A percentile compares a stretch with the other conserved stretches of the same genome.
Evolutionary conservation across 2,888 invertebrate species (phyloP).

Genomic region (Ophion slaviceki): DNA sequence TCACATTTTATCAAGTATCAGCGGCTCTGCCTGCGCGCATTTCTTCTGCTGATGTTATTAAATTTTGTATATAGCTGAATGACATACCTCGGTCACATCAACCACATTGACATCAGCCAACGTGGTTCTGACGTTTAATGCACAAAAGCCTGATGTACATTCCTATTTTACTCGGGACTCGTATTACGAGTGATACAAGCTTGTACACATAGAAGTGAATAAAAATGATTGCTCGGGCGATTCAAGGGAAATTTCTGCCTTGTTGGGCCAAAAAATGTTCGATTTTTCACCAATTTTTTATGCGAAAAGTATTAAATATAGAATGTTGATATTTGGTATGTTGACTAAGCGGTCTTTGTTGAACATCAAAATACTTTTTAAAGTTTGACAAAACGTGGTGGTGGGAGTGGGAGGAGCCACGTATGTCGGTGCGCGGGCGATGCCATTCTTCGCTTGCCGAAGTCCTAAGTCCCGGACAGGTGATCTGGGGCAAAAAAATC

Average conservation of each 20-base stretch:
- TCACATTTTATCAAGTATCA: not conserved
- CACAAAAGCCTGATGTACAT: conserved; percentile 7
- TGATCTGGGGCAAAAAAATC: too few relatives aligned
- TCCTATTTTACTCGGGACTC: not conserved
- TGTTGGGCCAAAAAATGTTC: too few relatives aligned
- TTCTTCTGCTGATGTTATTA: not conserved
- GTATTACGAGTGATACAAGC: conserved; percentile 3
- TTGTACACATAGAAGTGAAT: conserved; percentile 1
- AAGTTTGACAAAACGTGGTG: too few relatives aligned
- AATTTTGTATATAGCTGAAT: not conserved
- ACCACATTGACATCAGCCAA: not conserved
- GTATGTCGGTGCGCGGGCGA: too few relatives aligned
- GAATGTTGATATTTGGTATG: too few relatives aligned
- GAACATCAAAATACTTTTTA: too few relatives aligned
- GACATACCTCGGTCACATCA: conserved; percentile 6
- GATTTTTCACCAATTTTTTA: too few relatives aligned
- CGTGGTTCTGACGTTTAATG: not conserved
- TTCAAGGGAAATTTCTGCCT: not conserved
- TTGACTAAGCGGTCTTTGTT: too few relatives aligned
- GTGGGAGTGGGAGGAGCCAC: too few relatives aligned
- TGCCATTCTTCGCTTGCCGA: too few relatives aligned
- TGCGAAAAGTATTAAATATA: too few relatives aligned
- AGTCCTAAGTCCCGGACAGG: too few relatives aligned
- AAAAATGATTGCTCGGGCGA: not conserved
- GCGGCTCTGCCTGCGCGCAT: not conserved